These are phyloP conservation scores for Heliconius hortense DNA, from an alignment of 2,888 invertebrate species.

Conservation along the genomic window DNA sequence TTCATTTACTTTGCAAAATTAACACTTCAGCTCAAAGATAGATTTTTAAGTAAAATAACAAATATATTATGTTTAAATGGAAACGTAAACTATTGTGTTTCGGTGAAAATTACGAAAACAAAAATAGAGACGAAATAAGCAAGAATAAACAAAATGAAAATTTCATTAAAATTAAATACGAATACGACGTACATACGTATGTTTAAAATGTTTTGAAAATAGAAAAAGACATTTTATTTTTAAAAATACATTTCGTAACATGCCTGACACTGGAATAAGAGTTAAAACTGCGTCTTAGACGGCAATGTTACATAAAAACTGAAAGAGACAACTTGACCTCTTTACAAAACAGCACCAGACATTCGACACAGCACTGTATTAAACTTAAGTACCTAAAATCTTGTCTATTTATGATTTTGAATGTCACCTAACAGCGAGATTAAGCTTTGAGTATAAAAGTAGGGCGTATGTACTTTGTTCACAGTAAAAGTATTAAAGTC, in stretches of 20 bases:
- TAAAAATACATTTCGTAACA: constrained; percentile 22
- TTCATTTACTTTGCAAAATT: no score
- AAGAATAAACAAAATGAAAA: neutral
- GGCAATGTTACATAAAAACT: constrained; percentile 37
- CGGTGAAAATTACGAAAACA: neutral
- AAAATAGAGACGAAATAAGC: neutral
- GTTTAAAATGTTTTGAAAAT: neutral
- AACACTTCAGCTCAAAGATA: no score
- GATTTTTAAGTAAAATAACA: no score
- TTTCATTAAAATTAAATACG: neutral
- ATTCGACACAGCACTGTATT: constrained; percentile 32
- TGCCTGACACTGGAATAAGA: constrained; percentile 24
- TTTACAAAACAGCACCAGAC: constrained; percentile 36
- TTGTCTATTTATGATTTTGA: constrained; percentile 28
- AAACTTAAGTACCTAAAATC: constrained; percentile 32
- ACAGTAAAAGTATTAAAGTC: constrained; percentile 1
- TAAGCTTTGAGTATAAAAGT: constrained; percentile 10
- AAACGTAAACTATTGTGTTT: no score
- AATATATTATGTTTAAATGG: no score
- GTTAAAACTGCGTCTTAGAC: constrained; percentile 35
- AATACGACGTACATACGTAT: neutral
- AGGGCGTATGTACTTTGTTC: neutral
- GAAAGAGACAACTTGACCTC: constrained; percentile 41
- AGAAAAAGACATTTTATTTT: constrained; percentile 16
- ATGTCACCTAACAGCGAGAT: constrained; percentile 22